A percentile compares a stretch with the other conserved stretches of the same genome.
These are phyloP conservation scores for Lagocephalus sceleratus DNA, from an alignment of 2,797 vertebrate genomes.

Conservation along the genomic window DNA sequence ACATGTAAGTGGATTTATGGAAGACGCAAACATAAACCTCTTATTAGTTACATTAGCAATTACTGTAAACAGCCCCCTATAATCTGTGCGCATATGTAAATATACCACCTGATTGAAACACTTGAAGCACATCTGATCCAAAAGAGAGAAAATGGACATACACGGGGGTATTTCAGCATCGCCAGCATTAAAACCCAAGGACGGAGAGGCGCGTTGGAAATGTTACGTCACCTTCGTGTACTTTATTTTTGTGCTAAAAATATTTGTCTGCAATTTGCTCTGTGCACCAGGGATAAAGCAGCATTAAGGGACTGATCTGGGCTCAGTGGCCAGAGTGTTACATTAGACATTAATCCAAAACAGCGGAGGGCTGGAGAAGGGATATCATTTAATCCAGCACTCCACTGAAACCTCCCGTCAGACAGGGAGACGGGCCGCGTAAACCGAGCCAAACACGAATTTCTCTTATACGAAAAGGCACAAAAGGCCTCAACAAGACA, in stretches of 20 bases:
- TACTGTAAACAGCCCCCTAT: conserved; percentile 38
- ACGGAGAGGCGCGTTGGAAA: conserved; percentile 19
- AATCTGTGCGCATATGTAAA: conserved; percentile 23
- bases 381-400: conserved; percentile 70
- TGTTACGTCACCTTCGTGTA: conserved; percentile 48
- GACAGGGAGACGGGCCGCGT: conserved; percentile 12
- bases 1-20: conserved; percentile 50
- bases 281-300: conserved; percentile 65
- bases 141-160: not conserved
- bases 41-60: conserved; percentile 60
- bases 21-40: conserved; percentile 28
- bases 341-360: conserved; percentile 83
- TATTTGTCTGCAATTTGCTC: conserved; percentile 66
- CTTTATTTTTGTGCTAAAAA: conserved; percentile 52
- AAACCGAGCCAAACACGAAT: conserved; percentile 5
- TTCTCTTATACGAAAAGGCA: not conserved
- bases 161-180: not conserved
- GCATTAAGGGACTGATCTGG: conserved; percentile 75
- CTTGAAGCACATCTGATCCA: not conserved
- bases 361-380: conserved; percentile 66
- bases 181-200: not conserved
- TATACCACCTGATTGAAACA: conserved; percentile 18
- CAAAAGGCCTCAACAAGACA: not conserved
- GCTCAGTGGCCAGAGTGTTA: conserved; percentile 76
- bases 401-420: conserved; percentile 25